Conservation (phyloP, 2,888 invertebrate genomes). For the Agrotis exclamationis region DNA sequence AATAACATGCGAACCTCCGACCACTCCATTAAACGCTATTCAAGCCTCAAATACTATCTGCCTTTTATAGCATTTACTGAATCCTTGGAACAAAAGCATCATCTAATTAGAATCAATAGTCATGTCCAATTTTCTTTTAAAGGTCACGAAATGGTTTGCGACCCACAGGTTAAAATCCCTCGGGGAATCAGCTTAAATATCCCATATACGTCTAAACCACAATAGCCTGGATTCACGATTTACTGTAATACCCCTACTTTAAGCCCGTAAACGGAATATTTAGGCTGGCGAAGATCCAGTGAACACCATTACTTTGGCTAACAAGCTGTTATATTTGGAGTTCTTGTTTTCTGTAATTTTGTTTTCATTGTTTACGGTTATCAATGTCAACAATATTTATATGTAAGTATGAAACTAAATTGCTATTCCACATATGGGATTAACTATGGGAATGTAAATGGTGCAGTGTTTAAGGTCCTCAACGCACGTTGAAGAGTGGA, state of each 20-base stretch:
- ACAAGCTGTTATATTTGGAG: constrained; percentile 61
- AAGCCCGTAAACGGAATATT: constrained; percentile 70
- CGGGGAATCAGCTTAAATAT: constrained; percentile 74
- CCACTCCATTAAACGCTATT: constrained; percentile 46
- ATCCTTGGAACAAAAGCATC: constrained; percentile 66
- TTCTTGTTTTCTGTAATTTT: constrained; percentile 55
- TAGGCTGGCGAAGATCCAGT: constrained; percentile 59
- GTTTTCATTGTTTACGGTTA: constrained; percentile 50
- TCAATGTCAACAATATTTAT: constrained; percentile 47
- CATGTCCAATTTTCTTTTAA: constrained; percentile 78
- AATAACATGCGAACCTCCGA: constrained; percentile 47
- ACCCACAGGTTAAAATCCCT: constrained; percentile 74
- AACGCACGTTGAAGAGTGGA: background rate
- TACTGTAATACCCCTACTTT: constrained; percentile 81
- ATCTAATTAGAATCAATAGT: constrained; percentile 77
- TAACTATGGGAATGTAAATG: constrained; percentile 30
- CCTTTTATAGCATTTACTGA: constrained; percentile 52
- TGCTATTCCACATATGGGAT: constrained; percentile 22
- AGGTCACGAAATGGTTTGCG: constrained; percentile 74
- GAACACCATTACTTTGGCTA: constrained; percentile 59
- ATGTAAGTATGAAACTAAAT: constrained; percentile 22
- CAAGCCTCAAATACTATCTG: constrained; percentile 33
- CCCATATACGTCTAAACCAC: constrained; percentile 81
- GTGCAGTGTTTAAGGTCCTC: background rate
- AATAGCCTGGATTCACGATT: constrained; percentile 82